Evolutionary conservation across 2,888 invertebrate species (phyloP), one percentile per base, ranked within the genome.

Genomic region (Melanargia galathea): DNA sequence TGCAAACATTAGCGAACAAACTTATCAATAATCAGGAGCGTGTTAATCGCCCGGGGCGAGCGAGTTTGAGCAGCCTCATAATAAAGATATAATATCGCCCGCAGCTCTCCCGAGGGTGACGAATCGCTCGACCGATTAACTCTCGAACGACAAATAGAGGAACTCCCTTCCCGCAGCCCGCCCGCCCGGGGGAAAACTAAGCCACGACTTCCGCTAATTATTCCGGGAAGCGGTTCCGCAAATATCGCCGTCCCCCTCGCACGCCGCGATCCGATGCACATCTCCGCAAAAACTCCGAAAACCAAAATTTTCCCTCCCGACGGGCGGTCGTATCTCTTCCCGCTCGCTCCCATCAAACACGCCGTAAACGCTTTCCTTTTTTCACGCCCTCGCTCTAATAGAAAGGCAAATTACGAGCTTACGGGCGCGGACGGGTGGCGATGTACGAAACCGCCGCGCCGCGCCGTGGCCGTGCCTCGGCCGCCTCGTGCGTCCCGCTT

Each of bases 391-490:
- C 90, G 81, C 85, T 90, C 88, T 91, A 91, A 91, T 91, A 91
- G 91, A 91, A 91, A 91, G 91, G 90, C 91, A 90, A 91, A 91
- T 91, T 90, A 91, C 90, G 90, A 90, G 90, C 90, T 91, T 91
- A 90, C 90, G 87, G 87, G 88, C 89, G 90, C 90, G 87, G 90
- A 90, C 90, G 90, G 90, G 90, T 88, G 88, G 89, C 90, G 87
- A 89, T 90, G 90, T 90, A 86, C 86, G 86, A 87, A 90, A 90
- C 90, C 90, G 82, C 90, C 78, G 77, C 80, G n/a, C n/a, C n/a
- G n/a, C n/a, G n/a, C n/a, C n/a, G n/a, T n/a, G 78, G 75, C 79
- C 76, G 81, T 77, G n/a, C n/a, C n/a, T n/a, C n/a, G n/a, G n/a
- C n/a, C n/a, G 77, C 77, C 72, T 81, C 79, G 74, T 78, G 80